phyloP scores from a whole-genome alignment of 2,113 vertebrate species.

The Donacobius atricapilla region DNA sequence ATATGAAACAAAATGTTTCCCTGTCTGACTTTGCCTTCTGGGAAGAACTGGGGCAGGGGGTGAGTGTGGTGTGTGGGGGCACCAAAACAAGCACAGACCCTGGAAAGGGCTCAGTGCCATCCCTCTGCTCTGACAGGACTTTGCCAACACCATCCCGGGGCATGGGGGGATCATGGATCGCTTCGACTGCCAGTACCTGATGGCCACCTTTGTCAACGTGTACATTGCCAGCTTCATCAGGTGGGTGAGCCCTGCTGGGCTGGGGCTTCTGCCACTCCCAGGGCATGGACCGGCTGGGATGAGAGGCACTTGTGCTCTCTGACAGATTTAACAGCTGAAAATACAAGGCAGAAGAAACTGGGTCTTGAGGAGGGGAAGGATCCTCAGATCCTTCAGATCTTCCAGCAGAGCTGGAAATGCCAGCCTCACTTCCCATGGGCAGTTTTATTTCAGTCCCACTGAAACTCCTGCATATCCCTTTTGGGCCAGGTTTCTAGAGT shows the following conservation, averaged over 20 bases:
- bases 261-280: not conserved
- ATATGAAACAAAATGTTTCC: not conserved
- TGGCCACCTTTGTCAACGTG: conserved; percentile 99
- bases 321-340: not conserved
- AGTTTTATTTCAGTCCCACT: not conserved
- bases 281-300: not conserved
- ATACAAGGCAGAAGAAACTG: not conserved
- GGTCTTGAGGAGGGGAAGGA: not conserved
- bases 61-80: accelerated
- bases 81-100: accelerated
- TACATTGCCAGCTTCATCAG: conserved; percentile 99
- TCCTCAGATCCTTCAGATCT: no score
- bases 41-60: not conserved
- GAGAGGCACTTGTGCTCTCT: no score
- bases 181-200: conserved; percentile 98
- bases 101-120: not conserved
- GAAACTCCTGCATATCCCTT: not conserved
- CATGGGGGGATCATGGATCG: conserved; percentile 98
- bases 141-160: conserved; percentile 96
- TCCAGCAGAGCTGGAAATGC: not conserved
- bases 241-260: conserved; percentile 49
- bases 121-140: conserved; percentile 78
- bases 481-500: not conserved
- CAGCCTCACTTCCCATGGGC: accelerated
- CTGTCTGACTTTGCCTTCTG: not conserved